phyloP scores from a whole-genome alignment of 92 coral and sea anemone species.

The Zoanthus gigantus region DNA sequence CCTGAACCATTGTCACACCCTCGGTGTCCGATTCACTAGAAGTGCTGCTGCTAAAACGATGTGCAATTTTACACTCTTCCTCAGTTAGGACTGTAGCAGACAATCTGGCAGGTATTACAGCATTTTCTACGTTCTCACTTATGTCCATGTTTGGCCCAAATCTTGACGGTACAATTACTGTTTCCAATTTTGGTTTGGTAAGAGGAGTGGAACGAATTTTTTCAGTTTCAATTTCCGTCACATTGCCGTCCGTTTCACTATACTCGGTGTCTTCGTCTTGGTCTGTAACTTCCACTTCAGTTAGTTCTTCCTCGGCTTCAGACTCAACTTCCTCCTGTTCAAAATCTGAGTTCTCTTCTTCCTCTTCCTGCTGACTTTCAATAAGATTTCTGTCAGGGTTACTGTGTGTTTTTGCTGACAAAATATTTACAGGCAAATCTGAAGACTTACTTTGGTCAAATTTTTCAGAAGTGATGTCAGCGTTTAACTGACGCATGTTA shows the following conservation, averaged over 20 bases:
- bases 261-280: slow-evolving; percentile 48
- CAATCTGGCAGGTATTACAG: slow-evolving; percentile 9
- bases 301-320: slow-evolving; percentile 32
- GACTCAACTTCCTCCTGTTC: slow-evolving; percentile 11
- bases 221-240: slow-evolving; percentile 32
- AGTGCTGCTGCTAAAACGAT: slow-evolving; percentile 50
- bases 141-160: slow-evolving; percentile 64
- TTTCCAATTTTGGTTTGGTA: slow-evolving; percentile 35
- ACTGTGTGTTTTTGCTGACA: neutral
- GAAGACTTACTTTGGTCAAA: neutral
- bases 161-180: slow-evolving; percentile 44
- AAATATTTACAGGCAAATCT: neutral
- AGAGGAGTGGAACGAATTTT: slow-evolving; percentile 25
- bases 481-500: neutral
- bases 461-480: neutral
- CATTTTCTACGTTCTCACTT: slow-evolving; percentile 56
- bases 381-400: neutral
- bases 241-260: slow-evolving; percentile 35
- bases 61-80: slow-evolving; percentile 34
- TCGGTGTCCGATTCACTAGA: slow-evolving; percentile 88
- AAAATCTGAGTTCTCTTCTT: slow-evolving; percentile 11
- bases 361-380: neutral
- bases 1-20: slow-evolving; percentile 85
- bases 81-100: slow-evolving; percentile 17
- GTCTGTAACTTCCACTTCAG: slow-evolving; percentile 36